Conservation (phyloP, 2,888 invertebrate genomes). For the Caenorhabditis sp. region DNA sequence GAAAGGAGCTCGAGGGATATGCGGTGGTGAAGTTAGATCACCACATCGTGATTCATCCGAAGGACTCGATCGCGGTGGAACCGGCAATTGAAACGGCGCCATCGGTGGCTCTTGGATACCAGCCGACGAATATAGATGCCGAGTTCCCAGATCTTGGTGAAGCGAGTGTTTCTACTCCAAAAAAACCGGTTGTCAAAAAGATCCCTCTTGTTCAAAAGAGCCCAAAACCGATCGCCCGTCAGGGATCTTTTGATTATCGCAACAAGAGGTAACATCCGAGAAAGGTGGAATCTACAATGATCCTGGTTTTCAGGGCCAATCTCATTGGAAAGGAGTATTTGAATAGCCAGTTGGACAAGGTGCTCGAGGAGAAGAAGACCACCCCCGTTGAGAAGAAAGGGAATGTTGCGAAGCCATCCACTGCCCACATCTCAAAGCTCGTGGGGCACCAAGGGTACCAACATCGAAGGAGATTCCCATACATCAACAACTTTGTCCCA, state of each 20-base stretch:
- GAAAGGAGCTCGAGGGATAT: too few species aligned
- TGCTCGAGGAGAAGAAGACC: not conserved
- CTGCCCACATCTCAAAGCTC: too few species aligned
- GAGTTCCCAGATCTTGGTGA: not conserved
- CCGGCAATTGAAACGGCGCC: not conserved
- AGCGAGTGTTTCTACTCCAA: not conserved
- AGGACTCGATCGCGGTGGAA: not conserved
- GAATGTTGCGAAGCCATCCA: not conserved
- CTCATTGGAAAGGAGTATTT: not conserved
- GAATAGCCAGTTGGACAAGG: not conserved
- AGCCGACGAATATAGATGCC: not conserved
- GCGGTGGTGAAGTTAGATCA: too few species aligned
- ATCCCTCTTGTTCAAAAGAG: not conserved
- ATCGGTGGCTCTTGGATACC: not conserved
- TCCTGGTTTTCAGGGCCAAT: not conserved
- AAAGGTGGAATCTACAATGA: not conserved
- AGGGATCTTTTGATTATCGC: too few species aligned
- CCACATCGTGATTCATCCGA: not conserved
- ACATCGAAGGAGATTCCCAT: too few species aligned
- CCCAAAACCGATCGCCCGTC: not conserved
- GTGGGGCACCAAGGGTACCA: too few species aligned
- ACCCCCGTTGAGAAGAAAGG: not conserved
- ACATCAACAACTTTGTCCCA: too few species aligned
- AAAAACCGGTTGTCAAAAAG: not conserved
- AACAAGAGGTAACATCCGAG: not conserved